Percentiles rank a stretch among this genome's conserved stretches.
Evolutionary conservation across 1,140 invertebrate species (phyloP).

Genomic region (Papilio helenus): DNA sequence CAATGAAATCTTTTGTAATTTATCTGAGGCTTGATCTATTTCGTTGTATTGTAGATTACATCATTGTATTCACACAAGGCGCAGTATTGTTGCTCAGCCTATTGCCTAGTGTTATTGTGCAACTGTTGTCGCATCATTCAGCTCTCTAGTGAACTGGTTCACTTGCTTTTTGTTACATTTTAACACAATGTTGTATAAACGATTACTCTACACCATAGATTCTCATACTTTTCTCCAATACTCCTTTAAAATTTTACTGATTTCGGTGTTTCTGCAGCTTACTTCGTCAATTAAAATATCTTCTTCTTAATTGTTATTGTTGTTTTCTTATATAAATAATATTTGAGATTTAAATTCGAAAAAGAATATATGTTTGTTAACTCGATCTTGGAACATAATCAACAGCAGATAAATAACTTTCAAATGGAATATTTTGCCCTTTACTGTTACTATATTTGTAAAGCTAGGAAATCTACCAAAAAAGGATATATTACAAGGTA

Average conservation of each 20-base stretch:
- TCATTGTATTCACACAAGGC: not conserved
- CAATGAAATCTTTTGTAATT: not conserved
- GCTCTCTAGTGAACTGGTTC: conserved; percentile 32
- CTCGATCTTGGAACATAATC: too few species aligned
- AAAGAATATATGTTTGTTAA: too few species aligned
- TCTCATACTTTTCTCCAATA: not conserved
- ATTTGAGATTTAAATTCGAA: too few species aligned
- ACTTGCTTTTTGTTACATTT: not conserved
- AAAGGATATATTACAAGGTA: too few species aligned
- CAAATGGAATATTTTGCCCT: too few species aligned
- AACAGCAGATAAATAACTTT: too few species aligned
- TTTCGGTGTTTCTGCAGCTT: too few species aligned
- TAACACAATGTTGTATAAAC: not conserved
- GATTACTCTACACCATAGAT: not conserved
- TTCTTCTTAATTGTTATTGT: too few species aligned
- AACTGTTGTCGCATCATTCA: conserved; percentile 6
- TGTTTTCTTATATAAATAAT: too few species aligned
- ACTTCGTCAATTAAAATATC: too few species aligned
- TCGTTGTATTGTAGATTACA: not conserved
- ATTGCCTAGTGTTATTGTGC: conserved; percentile 5
- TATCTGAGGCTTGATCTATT: conserved; percentile 9
- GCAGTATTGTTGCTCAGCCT: conserved; percentile 1
- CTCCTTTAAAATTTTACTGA: not conserved
- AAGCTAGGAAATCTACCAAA: too few species aligned
- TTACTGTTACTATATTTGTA: too few species aligned